These are phyloP conservation scores for Masticophis lateralis DNA, from an alignment of 2,797 vertebrate genomes.

Conservation along the genomic window DNA sequence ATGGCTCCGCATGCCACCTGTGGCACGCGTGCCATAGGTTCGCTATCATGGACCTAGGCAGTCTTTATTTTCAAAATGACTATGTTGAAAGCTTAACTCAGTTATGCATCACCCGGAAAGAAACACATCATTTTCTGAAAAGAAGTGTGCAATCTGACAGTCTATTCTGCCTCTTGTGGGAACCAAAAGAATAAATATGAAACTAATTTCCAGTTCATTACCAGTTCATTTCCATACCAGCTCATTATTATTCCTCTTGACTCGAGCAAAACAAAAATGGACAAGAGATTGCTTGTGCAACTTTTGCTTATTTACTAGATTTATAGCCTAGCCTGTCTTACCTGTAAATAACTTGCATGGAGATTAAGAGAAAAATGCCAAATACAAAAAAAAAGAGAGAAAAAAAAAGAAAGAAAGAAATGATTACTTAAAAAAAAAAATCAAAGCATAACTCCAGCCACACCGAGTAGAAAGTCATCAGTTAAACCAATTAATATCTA, in stretches of 20 bases:
- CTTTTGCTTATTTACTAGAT: background rate
- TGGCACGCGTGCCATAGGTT: too few relatives aligned
- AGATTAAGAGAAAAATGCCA: background rate
- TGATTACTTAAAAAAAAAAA: background rate
- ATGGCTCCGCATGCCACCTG: too few relatives aligned
- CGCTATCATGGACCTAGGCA: too few relatives aligned
- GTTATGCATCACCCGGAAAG: background rate
- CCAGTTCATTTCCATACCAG: background rate
- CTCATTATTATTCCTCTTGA: background rate
- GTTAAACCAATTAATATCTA: background rate
- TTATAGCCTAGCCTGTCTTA: background rate
- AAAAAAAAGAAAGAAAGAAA: background rate
- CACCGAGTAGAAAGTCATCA: background rate
- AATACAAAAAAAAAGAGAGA: background rate
- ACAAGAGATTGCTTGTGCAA: background rate
- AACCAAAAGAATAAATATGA: background rate
- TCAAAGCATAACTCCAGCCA: background rate
- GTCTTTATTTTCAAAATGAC: background rate
- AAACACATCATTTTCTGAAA: background rate
- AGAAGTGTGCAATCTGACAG: too few relatives aligned
- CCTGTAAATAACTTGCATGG: background rate
- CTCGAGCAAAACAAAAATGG: background rate
- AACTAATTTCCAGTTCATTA: background rate
- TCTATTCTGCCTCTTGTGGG: background rate
- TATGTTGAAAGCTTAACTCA: background rate